Base-by-base conservation (phyloP, 2,888 invertebrate genomes). In the Peribatodes rhomboidaria region DNA sequence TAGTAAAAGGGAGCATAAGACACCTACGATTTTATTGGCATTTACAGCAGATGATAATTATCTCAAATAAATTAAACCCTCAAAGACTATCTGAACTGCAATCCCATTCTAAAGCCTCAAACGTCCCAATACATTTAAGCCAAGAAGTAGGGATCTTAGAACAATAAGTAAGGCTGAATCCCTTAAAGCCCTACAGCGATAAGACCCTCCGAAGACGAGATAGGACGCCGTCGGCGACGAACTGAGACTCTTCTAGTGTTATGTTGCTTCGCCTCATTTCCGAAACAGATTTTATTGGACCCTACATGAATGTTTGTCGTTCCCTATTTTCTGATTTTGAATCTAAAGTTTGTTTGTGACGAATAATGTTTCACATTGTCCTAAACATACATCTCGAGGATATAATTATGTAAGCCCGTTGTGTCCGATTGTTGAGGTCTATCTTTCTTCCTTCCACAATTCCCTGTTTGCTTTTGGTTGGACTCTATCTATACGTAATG, bases 111-210 rank as follows among this genome's bases (percentile, higher is more conserved):
- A 55, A 60, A 53, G 64, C 65, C 65, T 31, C 58, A 50, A 58
- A 59, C 39, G 60, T 52, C 58, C 44, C 67, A 71, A 73, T 76
- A 75, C 74, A 81, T 77, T 83, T 77, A 77, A 79, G 77, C 67
- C 65, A 50, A 54, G 64, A 37, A 58, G 42, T 74, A 70, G 70
- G 77, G 73, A 67, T 74, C 71, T 76, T 62, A 68, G 63, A 68
- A 76, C 72, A 79, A 80, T 82, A 79, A 74, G 70, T 77, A 75
- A 75, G 74, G 75, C 60, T 74, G 76, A 77, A 76, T 76, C 76
- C 73, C 68, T 73, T 72, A 61, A 76, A 81, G 75, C 75, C 76
- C 57, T 67, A 69, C 77, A 73, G 61, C 62, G 75, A 82, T 83
- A 81, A 76, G 78, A 69, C 62, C 75, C 71, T 72, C 70, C 67